These are phyloP conservation scores for Scaptomyza cyrtandrae DNA, from an alignment of 2,888 invertebrate genomes.

Conservation along the genomic window DNA sequence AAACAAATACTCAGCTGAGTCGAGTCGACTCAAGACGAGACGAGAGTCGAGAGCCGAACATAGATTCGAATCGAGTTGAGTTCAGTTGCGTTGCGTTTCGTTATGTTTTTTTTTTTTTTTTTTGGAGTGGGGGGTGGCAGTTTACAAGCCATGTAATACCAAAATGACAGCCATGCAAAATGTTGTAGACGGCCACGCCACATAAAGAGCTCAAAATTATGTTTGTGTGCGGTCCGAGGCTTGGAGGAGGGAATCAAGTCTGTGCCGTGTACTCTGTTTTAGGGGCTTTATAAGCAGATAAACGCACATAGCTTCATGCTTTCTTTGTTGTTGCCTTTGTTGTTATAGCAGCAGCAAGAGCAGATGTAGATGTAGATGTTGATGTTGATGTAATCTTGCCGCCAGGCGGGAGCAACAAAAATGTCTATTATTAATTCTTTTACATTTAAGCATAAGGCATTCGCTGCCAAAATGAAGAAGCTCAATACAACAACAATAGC, in stretches of 20 bases:
- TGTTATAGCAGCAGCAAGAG: slow-evolving; percentile 26
- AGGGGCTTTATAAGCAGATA: slow-evolving; percentile 49
- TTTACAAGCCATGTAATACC: slow-evolving; percentile 76
- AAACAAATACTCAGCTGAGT: slow-evolving; percentile 64
- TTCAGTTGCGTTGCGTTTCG: neutral
- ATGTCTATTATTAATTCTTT: slow-evolving; percentile 69
- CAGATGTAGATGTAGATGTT: slow-evolving; percentile 33
- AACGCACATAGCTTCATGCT: slow-evolving; percentile 34
- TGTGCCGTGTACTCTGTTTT: slow-evolving; percentile 1
- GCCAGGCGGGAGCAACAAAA: slow-evolving; percentile 43
- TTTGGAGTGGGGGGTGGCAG: slow-evolving; percentile 25
- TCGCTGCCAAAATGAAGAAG: slow-evolving; percentile 4
- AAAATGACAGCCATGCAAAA: slow-evolving; percentile 74
- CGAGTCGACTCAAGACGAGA: slow-evolving; percentile 4
- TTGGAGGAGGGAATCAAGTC: neutral
- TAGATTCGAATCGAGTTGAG: slow-evolving; percentile 10
- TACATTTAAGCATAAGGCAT: slow-evolving; percentile 39
- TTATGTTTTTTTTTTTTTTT: neutral
- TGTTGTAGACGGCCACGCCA: slow-evolving; percentile 66
- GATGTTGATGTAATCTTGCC: slow-evolving; percentile 61
- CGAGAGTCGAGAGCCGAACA: too few relatives aligned
- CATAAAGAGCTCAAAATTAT: slow-evolving; percentile 75
- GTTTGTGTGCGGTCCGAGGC: slow-evolving; percentile 30
- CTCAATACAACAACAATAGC: neutral
- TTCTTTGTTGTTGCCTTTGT: slow-evolving; percentile 1